These are phyloP conservation scores for Ennomos quercinarius DNA, from an alignment of 2,888 invertebrate genomes.

Conservation along the genomic window DNA sequence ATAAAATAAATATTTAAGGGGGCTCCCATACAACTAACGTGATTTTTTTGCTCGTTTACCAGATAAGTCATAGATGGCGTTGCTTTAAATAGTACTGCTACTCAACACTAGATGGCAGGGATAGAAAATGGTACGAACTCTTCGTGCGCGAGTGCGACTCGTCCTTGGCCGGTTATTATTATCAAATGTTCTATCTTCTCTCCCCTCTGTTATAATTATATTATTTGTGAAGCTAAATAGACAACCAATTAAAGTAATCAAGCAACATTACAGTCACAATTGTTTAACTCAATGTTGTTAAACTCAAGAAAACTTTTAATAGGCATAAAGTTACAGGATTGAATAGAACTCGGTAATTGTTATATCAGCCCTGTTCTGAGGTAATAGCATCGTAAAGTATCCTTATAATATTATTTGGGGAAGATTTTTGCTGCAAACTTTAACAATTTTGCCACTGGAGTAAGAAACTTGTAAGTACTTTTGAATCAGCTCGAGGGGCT, in stretches of 20 bases:
- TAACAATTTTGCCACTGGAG: constrained; percentile 53
- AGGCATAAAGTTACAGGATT: constrained; percentile 68
- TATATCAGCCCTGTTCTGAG: constrained; percentile 54
- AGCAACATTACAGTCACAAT: constrained; percentile 65
- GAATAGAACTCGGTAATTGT: constrained; percentile 64
- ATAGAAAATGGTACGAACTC: too few relatives aligned
- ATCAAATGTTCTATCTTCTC: too few relatives aligned
- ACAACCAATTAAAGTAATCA: constrained; percentile 63
- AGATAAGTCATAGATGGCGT: too few relatives aligned
- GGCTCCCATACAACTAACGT: too few relatives aligned
- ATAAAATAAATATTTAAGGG: too few relatives aligned
- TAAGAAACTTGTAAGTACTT: constrained; percentile 43
- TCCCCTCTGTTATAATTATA: too few relatives aligned
- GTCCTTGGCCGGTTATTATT: too few relatives aligned
- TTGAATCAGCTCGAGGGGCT: constrained; percentile 46
- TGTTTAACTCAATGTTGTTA: constrained; percentile 66
- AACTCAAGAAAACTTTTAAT: constrained; percentile 75
- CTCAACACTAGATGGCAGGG: too few relatives aligned
- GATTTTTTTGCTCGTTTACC: too few relatives aligned
- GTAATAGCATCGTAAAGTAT: constrained; percentile 60
- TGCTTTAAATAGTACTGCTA: too few relatives aligned
- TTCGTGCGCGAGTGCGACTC: too few relatives aligned
- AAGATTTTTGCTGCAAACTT: constrained; percentile 58
- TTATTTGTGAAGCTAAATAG: too few relatives aligned
- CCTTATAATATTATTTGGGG: constrained; percentile 57